Percentiles rank a stretch among this genome's conserved stretches.
Evolutionary conservation across 2,888 invertebrate genomes (phyloP).

Genomic region (Cantharis nigra): DNA sequence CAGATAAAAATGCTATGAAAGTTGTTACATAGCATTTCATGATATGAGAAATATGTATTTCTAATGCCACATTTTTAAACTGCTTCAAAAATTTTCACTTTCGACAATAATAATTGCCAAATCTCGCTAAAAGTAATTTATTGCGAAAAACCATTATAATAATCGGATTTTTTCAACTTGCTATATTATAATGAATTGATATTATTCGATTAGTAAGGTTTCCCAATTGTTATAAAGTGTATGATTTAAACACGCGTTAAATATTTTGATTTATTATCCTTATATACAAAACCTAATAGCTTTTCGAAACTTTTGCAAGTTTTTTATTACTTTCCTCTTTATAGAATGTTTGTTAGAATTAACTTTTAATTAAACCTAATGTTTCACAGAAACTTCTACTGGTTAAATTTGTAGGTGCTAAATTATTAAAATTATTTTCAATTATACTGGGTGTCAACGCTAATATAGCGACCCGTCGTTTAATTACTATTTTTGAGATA

Average conservation of each 20-base stretch:
- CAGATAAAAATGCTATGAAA: conserved; percentile 34
- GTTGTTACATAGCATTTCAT: conserved; percentile 25
- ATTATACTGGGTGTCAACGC: background rate
- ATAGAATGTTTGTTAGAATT: background rate
- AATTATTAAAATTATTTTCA: background rate
- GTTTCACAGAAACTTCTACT: background rate
- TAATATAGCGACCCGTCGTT: background rate
- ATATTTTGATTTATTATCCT: background rate
- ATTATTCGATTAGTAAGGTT: background rate
- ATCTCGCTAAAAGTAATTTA: background rate
- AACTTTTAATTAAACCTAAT: background rate
- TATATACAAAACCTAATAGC: background rate
- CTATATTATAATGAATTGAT: background rate
- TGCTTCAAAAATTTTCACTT: background rate
- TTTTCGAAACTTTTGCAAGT: background rate
- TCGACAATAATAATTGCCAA: background rate
- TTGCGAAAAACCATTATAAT: conserved; percentile 8
- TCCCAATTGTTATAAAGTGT: background rate
- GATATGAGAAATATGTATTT: conserved; percentile 22
- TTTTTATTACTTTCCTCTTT: background rate
- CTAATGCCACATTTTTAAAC: conserved; percentile 17
- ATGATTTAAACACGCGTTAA: background rate
- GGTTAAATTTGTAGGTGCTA: background rate
- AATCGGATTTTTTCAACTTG: background rate
- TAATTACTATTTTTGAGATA: background rate